A percentile compares a stretch with the other conserved stretches of the same genome.
Evolutionary conservation across 2,888 invertebrate species (phyloP).

Genomic region (Nemoura dubitans): DNA sequence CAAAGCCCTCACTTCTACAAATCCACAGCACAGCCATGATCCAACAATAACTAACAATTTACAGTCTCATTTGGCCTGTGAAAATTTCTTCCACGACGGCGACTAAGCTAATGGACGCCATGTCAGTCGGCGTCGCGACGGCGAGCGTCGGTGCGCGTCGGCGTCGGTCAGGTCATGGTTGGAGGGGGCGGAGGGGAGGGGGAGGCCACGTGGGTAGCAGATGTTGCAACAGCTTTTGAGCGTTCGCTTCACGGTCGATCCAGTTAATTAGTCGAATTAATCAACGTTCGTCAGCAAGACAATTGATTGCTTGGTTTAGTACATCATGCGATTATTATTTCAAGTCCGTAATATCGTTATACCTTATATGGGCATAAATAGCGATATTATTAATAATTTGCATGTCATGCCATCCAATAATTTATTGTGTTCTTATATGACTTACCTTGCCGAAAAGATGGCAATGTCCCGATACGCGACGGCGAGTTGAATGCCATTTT

Average conservation of each 20-base stretch:
- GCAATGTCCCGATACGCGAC: not conserved
- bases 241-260: not conserved
- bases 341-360: no score
- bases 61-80: no score
- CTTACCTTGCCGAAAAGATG: conserved; percentile 18
- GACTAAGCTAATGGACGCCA: no score
- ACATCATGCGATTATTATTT: no score
- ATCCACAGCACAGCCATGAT: no score
- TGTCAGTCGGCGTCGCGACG: no score
- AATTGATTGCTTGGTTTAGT: not conserved
- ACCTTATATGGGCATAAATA: not conserved
- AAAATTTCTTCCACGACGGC: no score
- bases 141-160: not conserved
- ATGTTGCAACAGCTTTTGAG: not conserved
- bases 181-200: conserved; percentile 15
- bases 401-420: not conserved
- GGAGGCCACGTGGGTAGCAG: conserved; percentile 10
- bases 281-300: not conserved
- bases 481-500: conserved; percentile 13
- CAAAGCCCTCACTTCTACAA: no score
- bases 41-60: no score
- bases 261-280: not conserved
- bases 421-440: not conserved
- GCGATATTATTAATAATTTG: no score
- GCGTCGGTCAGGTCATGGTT: not conserved